phyloP scores from a whole-genome alignment of 2,888 invertebrate species.

The Xanthia togata region DNA sequence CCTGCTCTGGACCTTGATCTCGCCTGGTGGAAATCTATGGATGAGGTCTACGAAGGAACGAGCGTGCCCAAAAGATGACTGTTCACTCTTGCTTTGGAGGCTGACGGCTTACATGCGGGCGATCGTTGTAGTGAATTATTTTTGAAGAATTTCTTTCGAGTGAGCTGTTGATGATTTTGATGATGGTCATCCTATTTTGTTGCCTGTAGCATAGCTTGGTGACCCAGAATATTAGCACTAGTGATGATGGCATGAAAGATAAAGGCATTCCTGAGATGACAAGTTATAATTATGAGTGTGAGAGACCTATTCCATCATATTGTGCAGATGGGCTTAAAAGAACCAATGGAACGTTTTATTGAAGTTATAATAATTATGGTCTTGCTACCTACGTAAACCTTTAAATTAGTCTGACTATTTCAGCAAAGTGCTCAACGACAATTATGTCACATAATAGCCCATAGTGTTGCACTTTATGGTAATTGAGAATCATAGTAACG shows the following conservation, averaged over 20 bases:
- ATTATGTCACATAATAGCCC: constrained; percentile 43
- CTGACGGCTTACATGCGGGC: not conserved
- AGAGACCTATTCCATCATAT: not conserved
- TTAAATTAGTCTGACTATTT: constrained; percentile 6
- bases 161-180: not conserved
- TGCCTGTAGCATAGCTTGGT: not conserved
- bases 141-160: not conserved
- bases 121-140: too few species aligned
- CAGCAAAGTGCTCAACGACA: constrained; percentile 10
- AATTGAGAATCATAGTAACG: constrained; percentile 52
- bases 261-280: not conserved
- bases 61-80: not conserved
- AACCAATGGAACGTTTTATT: not conserved
- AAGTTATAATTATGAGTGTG: not conserved
- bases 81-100: not conserved
- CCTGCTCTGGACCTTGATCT: not conserved
- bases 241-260: not conserved
- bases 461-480: constrained; percentile 51
- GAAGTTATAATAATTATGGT: not conserved
- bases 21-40: not conserved
- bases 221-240: not conserved
- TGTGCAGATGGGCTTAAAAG: not conserved
- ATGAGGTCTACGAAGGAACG: not conserved
- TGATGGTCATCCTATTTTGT: not conserved
- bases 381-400: not conserved